phyloP scores from a whole-genome alignment of 2,113 vertebrate genomes.

The Serilophus lunatus region DNA sequence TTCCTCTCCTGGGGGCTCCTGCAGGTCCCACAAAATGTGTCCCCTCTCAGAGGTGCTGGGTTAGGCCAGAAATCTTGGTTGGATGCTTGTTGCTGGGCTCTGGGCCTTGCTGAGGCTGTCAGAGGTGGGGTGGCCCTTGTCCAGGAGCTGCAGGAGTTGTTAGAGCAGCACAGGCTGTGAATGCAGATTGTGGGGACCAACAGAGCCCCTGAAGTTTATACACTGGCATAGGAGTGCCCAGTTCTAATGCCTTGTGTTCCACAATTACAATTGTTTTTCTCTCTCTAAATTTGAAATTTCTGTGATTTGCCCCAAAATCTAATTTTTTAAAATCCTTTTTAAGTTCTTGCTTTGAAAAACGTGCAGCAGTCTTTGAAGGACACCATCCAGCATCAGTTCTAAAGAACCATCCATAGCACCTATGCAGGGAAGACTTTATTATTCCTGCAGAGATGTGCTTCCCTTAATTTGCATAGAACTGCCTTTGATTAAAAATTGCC shows the following conservation, averaged over 20 bases:
- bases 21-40: too few species aligned
- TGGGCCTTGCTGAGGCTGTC: not conserved
- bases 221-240: rapidly evolving
- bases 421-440: not conserved
- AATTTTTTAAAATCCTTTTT: not conserved
- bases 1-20: too few species aligned
- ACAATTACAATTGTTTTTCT: too few species aligned
- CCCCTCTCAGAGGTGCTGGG: too few species aligned
- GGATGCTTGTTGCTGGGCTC: too few species aligned
- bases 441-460: not conserved
- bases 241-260: too few species aligned
- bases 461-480: not conserved
- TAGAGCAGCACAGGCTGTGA: not conserved
- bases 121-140: not conserved
- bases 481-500: constrained; percentile 24
- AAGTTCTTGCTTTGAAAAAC: not conserved
- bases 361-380: not conserved
- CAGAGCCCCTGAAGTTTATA: not conserved
- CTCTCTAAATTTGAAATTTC: not conserved
- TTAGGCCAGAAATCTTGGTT: too few species aligned
- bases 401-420: not conserved
- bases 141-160: not conserved
- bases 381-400: not conserved
- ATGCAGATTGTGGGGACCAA: not conserved
- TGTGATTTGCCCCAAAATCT: not conserved